Percentiles rank a stretch among this genome's conserved stretches.
Evolutionary conservation across 2,797 vertebrate genomes (phyloP).

Genomic region (Novumbra hubbsi): DNA sequence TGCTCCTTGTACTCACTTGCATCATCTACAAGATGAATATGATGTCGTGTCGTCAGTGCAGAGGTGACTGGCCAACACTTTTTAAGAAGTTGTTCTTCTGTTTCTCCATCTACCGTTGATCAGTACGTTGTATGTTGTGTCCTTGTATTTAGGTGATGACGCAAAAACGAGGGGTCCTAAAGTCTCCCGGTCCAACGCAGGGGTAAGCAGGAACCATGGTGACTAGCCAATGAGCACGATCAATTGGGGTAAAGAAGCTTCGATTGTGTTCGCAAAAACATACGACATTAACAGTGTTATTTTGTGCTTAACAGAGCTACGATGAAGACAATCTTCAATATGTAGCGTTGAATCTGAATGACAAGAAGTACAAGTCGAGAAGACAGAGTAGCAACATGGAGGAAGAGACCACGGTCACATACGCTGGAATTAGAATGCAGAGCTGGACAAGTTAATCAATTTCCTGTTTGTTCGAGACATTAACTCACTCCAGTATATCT

Average conservation of each 20-base stretch:
- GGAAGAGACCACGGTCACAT: slow-evolving; percentile 31
- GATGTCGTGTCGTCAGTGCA: neutral
- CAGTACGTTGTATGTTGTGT: neutral
- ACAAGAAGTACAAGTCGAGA: slow-evolving; percentile 9
- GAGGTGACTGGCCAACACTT: neutral
- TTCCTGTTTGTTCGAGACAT: neutral
- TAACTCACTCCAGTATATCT: neutral
- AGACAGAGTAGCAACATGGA: neutral
- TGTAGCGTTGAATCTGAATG: slow-evolving; percentile 21
- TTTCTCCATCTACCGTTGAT: neutral
- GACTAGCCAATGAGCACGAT: neutral
- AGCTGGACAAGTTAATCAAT: neutral
- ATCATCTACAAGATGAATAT: neutral
- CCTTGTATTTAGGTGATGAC: neutral
- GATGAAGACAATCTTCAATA: slow-evolving; percentile 43
- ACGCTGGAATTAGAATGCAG: slow-evolving; percentile 36
- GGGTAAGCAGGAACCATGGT: slow-evolving; percentile 15
- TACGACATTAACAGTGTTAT: rapidly evolving
- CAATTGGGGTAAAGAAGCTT: too few species aligned
- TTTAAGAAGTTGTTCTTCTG: neutral
- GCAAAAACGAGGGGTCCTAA: neutral
- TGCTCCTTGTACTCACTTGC: slow-evolving; percentile 19
- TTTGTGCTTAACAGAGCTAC: slow-evolving; percentile 19
- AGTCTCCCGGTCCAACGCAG: rapidly evolving
- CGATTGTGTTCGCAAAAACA: neutral